These are phyloP conservation scores for Cyrtonyx montezumae DNA, from an alignment of 2,113 vertebrate species.

Conservation along the genomic window DNA sequence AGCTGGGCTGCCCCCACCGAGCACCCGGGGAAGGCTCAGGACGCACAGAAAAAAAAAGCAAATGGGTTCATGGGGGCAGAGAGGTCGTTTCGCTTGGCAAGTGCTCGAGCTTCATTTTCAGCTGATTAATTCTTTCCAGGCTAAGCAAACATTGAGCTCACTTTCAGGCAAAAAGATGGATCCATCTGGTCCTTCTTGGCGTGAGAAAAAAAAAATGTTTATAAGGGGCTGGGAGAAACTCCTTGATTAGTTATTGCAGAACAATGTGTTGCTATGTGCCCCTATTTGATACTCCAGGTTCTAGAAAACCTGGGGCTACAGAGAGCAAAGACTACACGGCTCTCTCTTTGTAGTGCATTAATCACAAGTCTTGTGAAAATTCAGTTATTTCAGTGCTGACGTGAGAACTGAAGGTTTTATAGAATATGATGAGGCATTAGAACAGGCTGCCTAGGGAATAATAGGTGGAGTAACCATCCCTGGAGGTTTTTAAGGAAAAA, in stretches of 20 bases:
- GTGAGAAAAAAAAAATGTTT: neutral
- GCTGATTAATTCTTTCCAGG: slow-evolving; percentile 42
- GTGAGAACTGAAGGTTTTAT: neutral
- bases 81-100: slow-evolving; percentile 55
- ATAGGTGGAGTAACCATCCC: too few relatives aligned
- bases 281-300: neutral
- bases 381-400: neutral
- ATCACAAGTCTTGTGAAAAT: neutral
- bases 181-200: slow-evolving; percentile 49
- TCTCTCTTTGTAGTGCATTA: neutral
- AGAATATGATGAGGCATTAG: neutral
- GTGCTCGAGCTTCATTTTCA: neutral
- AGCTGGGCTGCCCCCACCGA: slow-evolving; percentile 28
- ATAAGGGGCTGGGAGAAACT: neutral
- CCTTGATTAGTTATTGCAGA: neutral
- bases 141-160: neutral
- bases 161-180: neutral
- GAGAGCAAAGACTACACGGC: neutral
- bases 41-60: neutral
- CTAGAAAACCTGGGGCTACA: neutral
- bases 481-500: too few relatives aligned
- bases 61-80: neutral
- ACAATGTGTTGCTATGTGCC: neutral
- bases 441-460: too few relatives aligned
- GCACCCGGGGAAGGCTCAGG: slow-evolving; percentile 1